phyloP scores from a whole-genome alignment of 30 jellyfish, hydroid and myxozoan species.

The Pelagia noctiluca region DNA sequence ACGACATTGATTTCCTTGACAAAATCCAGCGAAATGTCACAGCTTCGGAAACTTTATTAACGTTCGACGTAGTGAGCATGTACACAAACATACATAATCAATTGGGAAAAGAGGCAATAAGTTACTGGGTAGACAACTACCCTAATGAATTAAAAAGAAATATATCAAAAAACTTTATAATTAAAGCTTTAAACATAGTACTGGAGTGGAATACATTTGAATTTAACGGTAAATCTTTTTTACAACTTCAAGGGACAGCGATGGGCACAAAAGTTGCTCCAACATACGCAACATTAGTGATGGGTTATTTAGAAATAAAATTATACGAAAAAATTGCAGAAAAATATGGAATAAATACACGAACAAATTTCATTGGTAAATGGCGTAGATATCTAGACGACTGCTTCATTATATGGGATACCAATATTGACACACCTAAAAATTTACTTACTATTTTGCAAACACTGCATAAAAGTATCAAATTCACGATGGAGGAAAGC shows the following conservation, averaged over 20 bases:
- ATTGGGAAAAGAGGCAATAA: constrained; percentile 20
- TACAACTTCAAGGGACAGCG: constrained; percentile 23
- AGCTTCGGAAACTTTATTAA: not conserved
- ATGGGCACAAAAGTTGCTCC: constrained; percentile 38
- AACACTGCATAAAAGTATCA: constrained; percentile 3
- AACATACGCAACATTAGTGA: constrained; percentile 18
- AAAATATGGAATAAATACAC: not conserved
- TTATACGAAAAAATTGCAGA: not conserved
- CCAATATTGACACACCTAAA: not conserved
- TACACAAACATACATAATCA: constrained; percentile 32
- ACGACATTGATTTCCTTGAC: constrained; percentile 25
- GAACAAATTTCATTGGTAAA: too few species aligned
- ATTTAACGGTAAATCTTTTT: not conserved
- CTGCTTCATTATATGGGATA: constrained; percentile 47
- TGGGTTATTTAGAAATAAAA: constrained; percentile 30
- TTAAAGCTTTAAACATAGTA: constrained; percentile 6
- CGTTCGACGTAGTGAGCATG: constrained; percentile 30
- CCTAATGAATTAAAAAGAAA: constrained; percentile 10
- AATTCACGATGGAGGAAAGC: constrained; percentile 29
- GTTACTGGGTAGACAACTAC: constrained; percentile 17
- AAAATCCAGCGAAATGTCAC: constrained; percentile 8
- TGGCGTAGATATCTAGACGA: constrained; percentile 33
- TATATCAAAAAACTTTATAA: constrained; percentile 10
- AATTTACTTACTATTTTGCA: constrained; percentile 3
- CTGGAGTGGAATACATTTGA: constrained; percentile 11